Evolutionary conservation across 2,888 invertebrate genomes (phyloP).

Genomic region (Tipula vernalis): DNA sequence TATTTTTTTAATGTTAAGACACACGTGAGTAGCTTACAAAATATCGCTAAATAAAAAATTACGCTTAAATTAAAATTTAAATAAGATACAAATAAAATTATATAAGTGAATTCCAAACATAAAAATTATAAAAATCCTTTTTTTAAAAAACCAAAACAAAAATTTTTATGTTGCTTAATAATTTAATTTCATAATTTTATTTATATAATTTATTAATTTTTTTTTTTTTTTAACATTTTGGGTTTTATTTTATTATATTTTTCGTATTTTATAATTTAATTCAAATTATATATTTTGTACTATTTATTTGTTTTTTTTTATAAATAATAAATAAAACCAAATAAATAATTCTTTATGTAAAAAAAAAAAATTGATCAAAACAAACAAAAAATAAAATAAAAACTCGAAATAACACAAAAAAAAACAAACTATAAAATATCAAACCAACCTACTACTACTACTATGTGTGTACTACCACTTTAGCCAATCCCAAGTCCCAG

Average conservation of each 20-base stretch:
- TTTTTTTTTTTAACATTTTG: not conserved
- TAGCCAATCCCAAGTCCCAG: slow-evolving; percentile 50
- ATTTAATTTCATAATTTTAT: not conserved
- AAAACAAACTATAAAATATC: not conserved
- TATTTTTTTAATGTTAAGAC: too few relatives aligned
- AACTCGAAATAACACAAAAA: not conserved
- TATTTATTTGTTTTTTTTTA: not conserved
- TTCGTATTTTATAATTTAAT: not conserved
- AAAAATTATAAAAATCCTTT: not conserved
- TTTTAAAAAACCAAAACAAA: not conserved
- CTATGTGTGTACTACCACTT: not conserved
- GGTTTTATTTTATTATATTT: not conserved
- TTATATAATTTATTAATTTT: not conserved
- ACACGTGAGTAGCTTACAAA: too few relatives aligned
- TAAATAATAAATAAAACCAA: not conserved
- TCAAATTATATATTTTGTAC: not conserved
- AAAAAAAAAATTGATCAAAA: not conserved
- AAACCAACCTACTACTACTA: not conserved
- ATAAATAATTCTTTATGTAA: slow-evolving; percentile 6
- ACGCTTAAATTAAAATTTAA: not conserved
- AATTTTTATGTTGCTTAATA: not conserved
- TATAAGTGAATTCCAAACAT: not conserved
- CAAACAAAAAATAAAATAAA: not conserved
- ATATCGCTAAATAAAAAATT: too few relatives aligned
- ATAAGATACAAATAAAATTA: not conserved